Evolutionary conservation across 2,888 invertebrate species (phyloP), one percentile per base, ranked within the genome.

Genomic region (Pandemis cinnamomeana): DNA sequence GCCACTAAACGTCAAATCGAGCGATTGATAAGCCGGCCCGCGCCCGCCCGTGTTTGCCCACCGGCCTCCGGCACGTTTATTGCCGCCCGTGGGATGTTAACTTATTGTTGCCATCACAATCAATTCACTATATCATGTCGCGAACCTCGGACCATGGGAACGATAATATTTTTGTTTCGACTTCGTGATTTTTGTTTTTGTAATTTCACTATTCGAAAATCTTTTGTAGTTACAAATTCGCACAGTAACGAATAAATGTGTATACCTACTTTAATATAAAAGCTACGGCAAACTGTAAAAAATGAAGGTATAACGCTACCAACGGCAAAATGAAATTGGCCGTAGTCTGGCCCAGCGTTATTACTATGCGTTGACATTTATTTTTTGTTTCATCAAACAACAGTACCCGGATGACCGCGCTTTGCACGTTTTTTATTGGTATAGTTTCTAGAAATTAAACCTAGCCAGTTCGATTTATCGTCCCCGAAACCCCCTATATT

Each of bases 1-100:
- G 86, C 89, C 90, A 89, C 89, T 89, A 89, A 90, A 90, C 86
- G 91, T 90, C 90, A 91, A 88, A 86, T 86, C 84, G 78, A 78
- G 82, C 88, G 88, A 89, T 88, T 90, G 91, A 92, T 90, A 89
- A 89, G 87, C 87, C 86, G 84, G 78, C 75, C 67, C 15, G 76
- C 78, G 73, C 81, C 82, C 81, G 83, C 85, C 87, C 82, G 81
- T 92, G 86, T 92, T 92, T 92, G 87, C 90, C 77, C 80, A 80
- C 80, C 78, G 78, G 79, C 78, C 76, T 71, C 69, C 77, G 69
- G 77, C 71, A 53, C 74, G 75, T 75, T 77, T 83, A 83, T 86
- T 85, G 86, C 83, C 51, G 70, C 73, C 85, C 86, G 87, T 86
- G 89, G 88, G 87, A 86, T 89, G 90, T 87, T 80, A 69, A 79